Percentiles rank a stretch among this genome's conserved stretches.
Evolutionary conservation across 2,797 vertebrate species (phyloP).

Genomic region (Manis crassicaudata): DNA sequence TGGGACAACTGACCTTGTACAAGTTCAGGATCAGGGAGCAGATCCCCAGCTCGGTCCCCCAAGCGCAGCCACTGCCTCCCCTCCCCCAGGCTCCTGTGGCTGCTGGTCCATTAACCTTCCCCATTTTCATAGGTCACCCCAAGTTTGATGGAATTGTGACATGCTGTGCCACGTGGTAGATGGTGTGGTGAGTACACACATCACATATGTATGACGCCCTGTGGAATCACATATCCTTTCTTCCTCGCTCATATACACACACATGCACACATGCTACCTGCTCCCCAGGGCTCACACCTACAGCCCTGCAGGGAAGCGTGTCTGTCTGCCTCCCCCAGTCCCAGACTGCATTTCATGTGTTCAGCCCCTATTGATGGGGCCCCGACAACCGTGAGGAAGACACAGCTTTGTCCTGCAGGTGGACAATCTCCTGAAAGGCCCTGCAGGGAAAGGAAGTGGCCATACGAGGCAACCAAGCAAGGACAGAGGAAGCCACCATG

Average conservation of each 20-base stretch:
- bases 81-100: neutral
- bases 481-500: accelerated
- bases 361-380: neutral
- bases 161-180: neutral
- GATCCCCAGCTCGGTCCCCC: no score
- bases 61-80: neutral
- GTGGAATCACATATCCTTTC: neutral
- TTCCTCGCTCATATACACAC: neutral
- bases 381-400: neutral
- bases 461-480: no score
- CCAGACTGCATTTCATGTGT: neutral
- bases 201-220: accelerated
- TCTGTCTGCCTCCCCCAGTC: neutral
- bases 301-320: neutral
- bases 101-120: neutral
- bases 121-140: neutral
- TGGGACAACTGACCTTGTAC: neutral
- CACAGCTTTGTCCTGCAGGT: neutral
- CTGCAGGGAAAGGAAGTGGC: no score
- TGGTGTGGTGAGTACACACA: neutral
- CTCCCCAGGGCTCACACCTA: neutral
- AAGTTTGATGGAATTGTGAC: neutral
- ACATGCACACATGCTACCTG: neutral
- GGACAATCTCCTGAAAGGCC: neutral
- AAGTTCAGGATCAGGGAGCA: neutral